Evolutionary conservation across 2,888 invertebrate species (phyloP).

Genomic region (Drosophila kuntzei): DNA sequence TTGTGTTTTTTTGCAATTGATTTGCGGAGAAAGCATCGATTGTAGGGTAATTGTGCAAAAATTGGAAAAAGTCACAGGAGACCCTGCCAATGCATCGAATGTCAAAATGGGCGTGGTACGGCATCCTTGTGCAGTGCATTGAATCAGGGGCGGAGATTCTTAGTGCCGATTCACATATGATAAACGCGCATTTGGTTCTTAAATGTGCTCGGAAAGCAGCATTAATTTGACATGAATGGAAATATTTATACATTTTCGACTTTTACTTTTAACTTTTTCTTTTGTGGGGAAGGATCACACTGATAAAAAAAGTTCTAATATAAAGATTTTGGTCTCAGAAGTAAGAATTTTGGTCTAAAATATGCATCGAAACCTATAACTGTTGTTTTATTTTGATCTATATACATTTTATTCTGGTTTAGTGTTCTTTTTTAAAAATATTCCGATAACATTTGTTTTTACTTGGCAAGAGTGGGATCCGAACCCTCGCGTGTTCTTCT

Average conservation of each 20-base stretch:
- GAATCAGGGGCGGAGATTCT: constrained; percentile 6
- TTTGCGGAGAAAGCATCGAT: constrained; percentile 84
- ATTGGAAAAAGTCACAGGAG: constrained; percentile 80
- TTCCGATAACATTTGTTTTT: too few species aligned
- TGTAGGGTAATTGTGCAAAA: constrained; percentile 82
- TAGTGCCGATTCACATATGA: constrained; percentile 30
- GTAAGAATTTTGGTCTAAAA: too few species aligned
- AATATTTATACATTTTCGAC: background rate
- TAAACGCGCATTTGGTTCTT: constrained; percentile 23
- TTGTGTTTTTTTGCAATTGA: constrained; percentile 84
- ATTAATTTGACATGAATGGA: constrained; percentile 30
- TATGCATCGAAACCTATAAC: too few species aligned
- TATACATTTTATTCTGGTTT: too few species aligned
- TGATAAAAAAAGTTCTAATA: too few species aligned
- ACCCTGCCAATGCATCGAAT: constrained; percentile 35
- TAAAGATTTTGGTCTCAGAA: too few species aligned
- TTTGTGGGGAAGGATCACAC: background rate
- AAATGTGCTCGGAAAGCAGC: constrained; percentile 35
- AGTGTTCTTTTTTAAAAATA: too few species aligned
- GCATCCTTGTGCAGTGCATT: constrained; percentile 28
- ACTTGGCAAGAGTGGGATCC: too few species aligned
- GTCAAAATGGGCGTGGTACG: constrained; percentile 60
- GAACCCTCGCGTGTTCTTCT: too few species aligned
- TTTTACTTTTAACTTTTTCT: constrained; percentile 6
- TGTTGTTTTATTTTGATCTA: too few species aligned